Evolutionary conservation across 2,888 invertebrate genomes (phyloP), one percentile per base, ranked within the genome.

Genomic region (Julus scandinavius): DNA sequence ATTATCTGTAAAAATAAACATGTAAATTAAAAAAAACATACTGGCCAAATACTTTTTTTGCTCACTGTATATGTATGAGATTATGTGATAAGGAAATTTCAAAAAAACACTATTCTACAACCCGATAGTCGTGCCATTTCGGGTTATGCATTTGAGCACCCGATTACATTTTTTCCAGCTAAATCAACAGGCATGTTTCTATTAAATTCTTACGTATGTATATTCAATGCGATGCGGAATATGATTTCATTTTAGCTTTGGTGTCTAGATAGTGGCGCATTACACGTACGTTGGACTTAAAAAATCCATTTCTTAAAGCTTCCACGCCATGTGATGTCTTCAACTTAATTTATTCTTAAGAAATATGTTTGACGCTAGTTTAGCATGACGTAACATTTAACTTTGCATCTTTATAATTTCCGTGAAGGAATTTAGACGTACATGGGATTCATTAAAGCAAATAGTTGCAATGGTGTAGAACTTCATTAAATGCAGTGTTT

Each of bases 161-260:
- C 38, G 13, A 80, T 29, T 38, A 9, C 9, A 13, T 38, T 72
- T 72, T 20, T 72, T 72, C 72, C 2, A 13, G 38, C 9, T 80
- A 80, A 80, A 80, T 80, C 80, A 13, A 13, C 38, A 13, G 38
- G 80, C 38, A 13, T 38, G 38, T 80, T 80, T 80, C 80, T 80
- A 80, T 80, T 80, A 80, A 80, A 80, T 80, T 80, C 80, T 80
- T 80, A 80, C 80, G 80, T 80, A 38, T 38, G 80, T 80, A 38
- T 38, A 38, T 80, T 80, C 80, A 80, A 80, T 80, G 80, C 80
- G 13, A 80, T 38, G 38, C 80, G 80, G 29, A 80, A 80, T 80
- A 80, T 80, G 80, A 80, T 80, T 80, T 80, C 38, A 80, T 80
- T 80, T 38, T 13, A 80, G 20, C 80, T 38, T 80, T 80, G 80